Conservation (phyloP, 2,113 vertebrate genomes). For the Meleagris gallopavo region DNA sequence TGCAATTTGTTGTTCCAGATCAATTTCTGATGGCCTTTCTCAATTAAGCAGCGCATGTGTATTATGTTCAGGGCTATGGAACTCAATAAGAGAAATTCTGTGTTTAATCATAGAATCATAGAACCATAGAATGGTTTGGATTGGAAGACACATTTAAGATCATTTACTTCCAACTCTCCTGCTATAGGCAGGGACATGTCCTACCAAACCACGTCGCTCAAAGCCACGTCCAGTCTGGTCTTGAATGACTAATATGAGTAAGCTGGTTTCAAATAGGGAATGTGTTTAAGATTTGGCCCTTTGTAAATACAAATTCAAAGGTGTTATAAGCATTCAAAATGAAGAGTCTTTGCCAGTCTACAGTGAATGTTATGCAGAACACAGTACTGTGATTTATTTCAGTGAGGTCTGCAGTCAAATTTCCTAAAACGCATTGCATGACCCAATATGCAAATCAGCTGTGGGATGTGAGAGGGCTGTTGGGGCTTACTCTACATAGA, state of each 20-base stretch:
- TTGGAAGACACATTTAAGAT: too few species aligned
- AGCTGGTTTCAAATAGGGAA: not conserved
- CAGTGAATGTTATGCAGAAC: not conserved
- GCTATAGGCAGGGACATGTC: too few species aligned
- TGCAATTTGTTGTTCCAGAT: not conserved
- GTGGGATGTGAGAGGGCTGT: constrained; percentile 35
- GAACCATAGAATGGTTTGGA: too few species aligned
- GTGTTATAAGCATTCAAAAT: not conserved
- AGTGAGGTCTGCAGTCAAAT: constrained; percentile 51
- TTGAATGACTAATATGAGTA: not conserved
- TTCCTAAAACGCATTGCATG: constrained; percentile 46
- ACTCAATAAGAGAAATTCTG: not conserved
- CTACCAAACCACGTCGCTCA: too few species aligned
- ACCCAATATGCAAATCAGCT: constrained; percentile 72
- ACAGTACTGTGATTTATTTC: constrained; percentile 34
- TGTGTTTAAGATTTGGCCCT: not conserved
- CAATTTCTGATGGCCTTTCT: not conserved
- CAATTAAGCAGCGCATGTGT: accelerated
- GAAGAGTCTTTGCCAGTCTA: not conserved
- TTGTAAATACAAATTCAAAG: not conserved
- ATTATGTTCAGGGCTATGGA: not conserved
- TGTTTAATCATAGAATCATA: not conserved
- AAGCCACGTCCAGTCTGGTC: too few species aligned
- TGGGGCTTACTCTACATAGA: constrained; percentile 62
- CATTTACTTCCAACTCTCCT: too few species aligned